These are phyloP conservation scores for Schizotus pectinicornis DNA, from an alignment of 2,888 invertebrate species.

Conservation along the genomic window DNA sequence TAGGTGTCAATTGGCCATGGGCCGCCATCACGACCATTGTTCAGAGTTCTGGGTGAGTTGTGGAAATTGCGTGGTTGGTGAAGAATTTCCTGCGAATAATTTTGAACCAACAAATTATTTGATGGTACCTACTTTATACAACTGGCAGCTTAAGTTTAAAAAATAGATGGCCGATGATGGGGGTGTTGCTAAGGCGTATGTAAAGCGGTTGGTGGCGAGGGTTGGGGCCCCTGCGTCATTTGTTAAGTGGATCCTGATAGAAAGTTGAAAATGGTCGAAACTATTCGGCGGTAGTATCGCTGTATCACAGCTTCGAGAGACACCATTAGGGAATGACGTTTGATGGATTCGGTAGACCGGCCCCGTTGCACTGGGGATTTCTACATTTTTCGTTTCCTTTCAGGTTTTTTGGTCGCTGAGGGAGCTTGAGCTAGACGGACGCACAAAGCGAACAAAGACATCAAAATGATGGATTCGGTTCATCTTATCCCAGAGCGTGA, in stretches of 20 bases:
- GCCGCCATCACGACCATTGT: no score
- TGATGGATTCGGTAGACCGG: conserved; percentile 55
- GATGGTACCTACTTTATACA: background rate
- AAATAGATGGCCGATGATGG: background rate
- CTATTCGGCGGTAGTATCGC: conserved; percentile 34
- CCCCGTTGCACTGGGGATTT: conserved; percentile 56
- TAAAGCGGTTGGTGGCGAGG: background rate
- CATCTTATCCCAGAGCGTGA: conserved; percentile 62
- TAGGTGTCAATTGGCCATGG: background rate
- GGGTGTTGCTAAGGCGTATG: background rate
- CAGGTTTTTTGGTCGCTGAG: conserved; percentile 51
- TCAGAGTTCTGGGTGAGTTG: no score
- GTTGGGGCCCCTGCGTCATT: background rate
- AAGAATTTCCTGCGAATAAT: no score
- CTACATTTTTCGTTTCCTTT: conserved; percentile 54
- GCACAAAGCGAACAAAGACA: conserved; percentile 60
- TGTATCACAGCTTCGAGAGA: conserved; percentile 49
- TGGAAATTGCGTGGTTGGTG: background rate
- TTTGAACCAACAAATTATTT: no score
- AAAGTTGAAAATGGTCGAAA: conserved; percentile 33
- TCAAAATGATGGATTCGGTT: conserved; percentile 62
- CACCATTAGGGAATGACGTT: conserved; percentile 56
- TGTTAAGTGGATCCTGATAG: conserved; percentile 13
- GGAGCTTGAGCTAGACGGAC: conserved; percentile 47
- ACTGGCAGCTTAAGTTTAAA: background rate